Percentiles rank a stretch among this genome's conserved stretches.
phyloP scores from a whole-genome alignment of 1,140 invertebrate genomes.

The Varroa destructor region DNA sequence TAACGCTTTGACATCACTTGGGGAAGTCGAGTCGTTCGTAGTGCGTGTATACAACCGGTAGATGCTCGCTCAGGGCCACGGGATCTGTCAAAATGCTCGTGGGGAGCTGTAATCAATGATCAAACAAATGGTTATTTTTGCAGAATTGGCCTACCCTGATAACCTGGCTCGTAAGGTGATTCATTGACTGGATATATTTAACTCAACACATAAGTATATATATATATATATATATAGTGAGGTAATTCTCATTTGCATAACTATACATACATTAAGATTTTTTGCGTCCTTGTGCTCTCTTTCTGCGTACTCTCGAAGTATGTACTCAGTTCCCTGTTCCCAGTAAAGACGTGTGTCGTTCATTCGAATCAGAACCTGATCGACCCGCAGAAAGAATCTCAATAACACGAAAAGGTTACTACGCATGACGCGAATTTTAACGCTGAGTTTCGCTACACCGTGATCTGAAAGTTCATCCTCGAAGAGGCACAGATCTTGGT shows the following conservation, averaged over 20 bases:
- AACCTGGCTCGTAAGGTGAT: too few relatives aligned
- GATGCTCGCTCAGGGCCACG: constrained; percentile 38
- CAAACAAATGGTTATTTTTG: constrained; percentile 6
- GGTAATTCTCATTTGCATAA: neutral
- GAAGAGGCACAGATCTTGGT: constrained; percentile 80
- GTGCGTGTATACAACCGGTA: constrained; percentile 34
- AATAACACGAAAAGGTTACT: constrained; percentile 77
- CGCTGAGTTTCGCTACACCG: constrained; percentile 72
- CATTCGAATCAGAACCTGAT: constrained; percentile 72
- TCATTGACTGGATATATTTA: too few relatives aligned
- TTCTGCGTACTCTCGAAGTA: constrained; percentile 36
- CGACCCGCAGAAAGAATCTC: constrained; percentile 82
- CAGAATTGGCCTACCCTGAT: too few relatives aligned
- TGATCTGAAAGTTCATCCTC: constrained; percentile 98
- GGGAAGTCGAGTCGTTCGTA: too few relatives aligned
- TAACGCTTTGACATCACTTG: too few relatives aligned
- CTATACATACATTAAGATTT: constrained; percentile 13
- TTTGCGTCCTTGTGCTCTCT: constrained; percentile 34
- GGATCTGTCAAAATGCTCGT: constrained; percentile 38
- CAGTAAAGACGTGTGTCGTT: constrained; percentile 85
- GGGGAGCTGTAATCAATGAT: constrained; percentile 34
- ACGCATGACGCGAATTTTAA: constrained; percentile 94
- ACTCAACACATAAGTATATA: too few relatives aligned
- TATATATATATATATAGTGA: constrained; percentile 32
- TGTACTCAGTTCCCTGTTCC: constrained; percentile 43